phyloP scores from a whole-genome alignment of 2,113 vertebrate species.

The Prinia subflava region DNA sequence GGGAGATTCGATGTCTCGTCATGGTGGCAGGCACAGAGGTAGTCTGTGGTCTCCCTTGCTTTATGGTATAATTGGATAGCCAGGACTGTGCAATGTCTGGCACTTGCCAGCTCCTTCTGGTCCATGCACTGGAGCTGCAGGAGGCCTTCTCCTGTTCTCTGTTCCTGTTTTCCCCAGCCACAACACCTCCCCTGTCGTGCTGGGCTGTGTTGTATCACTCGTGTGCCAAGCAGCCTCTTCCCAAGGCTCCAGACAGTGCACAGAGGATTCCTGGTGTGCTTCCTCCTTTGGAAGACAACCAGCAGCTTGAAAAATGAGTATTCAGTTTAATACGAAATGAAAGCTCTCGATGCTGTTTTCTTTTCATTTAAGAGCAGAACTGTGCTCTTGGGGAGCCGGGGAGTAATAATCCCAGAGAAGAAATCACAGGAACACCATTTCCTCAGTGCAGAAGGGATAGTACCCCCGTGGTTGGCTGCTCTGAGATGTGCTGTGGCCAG shows the following conservation, averaged over 20 bases:
- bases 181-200: accelerated
- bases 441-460: not conserved
- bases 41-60: not conserved
- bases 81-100: not conserved
- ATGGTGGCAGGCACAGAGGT: not conserved
- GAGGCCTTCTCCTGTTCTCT: accelerated
- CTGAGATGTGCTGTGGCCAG: not conserved
- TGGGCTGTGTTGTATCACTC: not conserved
- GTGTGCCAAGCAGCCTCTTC: not conserved
- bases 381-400: accelerated
- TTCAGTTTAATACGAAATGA: not conserved
- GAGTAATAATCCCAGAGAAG: not conserved
- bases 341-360: not conserved
- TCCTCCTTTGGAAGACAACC: not conserved
- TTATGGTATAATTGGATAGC: not conserved
- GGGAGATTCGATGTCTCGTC: not conserved
- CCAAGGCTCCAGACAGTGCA: not conserved
- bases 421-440: not conserved
- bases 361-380: not conserved
- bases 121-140: not conserved
- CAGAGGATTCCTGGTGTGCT: not conserved
- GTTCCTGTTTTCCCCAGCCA: not conserved
- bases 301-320: not conserved
- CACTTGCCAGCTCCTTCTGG: not conserved
- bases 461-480: not conserved